Evolutionary conservation across 2,888 invertebrate genomes (phyloP), one percentile per base, ranked within the genome.

Genomic region (Oscheius sp.): DNA sequence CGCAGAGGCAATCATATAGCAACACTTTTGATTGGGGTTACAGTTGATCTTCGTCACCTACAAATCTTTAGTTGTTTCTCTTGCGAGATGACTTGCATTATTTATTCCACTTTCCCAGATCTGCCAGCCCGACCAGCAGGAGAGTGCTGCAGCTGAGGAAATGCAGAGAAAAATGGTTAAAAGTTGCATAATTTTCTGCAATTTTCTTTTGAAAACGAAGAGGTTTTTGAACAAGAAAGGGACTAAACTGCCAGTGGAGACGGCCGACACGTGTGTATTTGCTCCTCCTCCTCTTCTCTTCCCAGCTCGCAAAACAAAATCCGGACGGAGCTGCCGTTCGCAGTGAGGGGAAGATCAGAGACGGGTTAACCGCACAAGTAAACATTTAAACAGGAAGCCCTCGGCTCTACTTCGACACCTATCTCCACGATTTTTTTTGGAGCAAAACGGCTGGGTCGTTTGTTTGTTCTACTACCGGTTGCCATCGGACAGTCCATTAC

Each of bases 41-140:
- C 66, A 66, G 29, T 42, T 17, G 1, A 27, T 20, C 25, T 53
- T 29, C n/a, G 66, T 53, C 20, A 66, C n/a, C n/a, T n/a, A n/a
- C n/a, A n/a, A n/a, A n/a, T n/a, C n/a, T n/a, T n/a, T n/a, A n/a
- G n/a, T n/a, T n/a, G n/a, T n/a, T n/a, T n/a, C n/a, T n/a, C n/a
- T n/a, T n/a, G n/a, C n/a, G n/a, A n/a, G n/a, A n/a, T n/a, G n/a
- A n/a, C n/a, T n/a, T n/a, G n/a, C 66, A 37, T 66, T 66, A 29
- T 66, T 66, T 10, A 66, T 66, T 5, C 33, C 53, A 15, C 31
- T 17, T 31, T 66, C 66, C 66, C 66, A 66, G 46, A 37, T 55
- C 33, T 66, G 66, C 53, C 55, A 55, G 1, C 66, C 66, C 8
- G 55, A 55, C 29, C 45, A 66, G 55, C 66, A 66, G 5, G 15